Base-by-base conservation (phyloP, 2,797 vertebrate genomes). In the Cryptoblepharus egeriae region DNA sequence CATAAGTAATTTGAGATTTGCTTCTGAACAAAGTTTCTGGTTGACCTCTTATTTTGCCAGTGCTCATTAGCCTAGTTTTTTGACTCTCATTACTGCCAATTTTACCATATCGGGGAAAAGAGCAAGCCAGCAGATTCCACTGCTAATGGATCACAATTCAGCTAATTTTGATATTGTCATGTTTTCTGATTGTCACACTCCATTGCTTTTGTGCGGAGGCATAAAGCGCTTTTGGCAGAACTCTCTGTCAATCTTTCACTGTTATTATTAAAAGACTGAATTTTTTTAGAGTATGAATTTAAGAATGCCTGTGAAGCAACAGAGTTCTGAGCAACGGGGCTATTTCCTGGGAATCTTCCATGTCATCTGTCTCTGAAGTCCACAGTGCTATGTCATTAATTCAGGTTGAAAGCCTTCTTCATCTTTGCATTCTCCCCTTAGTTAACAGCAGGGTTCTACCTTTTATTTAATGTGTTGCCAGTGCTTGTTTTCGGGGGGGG, bases 291-390 rank as follows among this genome's bases (percentile, higher is more conserved):
- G 61, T 63, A 69, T 75, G 63, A 81, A 88, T 82, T 80, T 85
- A 78, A 88, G 57, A 26, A 63, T 73, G 60, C 75, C 68, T 75
- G 72, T 81, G 75, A 72, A 57, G 74, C 67, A 60, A 73, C 84
- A 83, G 82, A 87, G 82, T 79, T 76, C 79, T 86, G 30, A 83
- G 42, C 63, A 84, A 60, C n/a, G 58, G 61, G 24, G 76, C 70
- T 63, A 26, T 64, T 75, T 85, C 49, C 30, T 68, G 58, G 80
- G 80, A 69, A 2, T 69, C 1, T 39, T 7, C 81, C 65, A 80
- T 57, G 26, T 1, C 80, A 24, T 6, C 83, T 73, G 2, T 69
- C 24, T 16, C 61, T 11, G 7, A 63, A 45, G 5, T 11, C 67
- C 20, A 49, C n/a, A 26, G 61, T 0, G 18, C 70, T 2, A 75